Evolutionary conservation across 1,140 invertebrate species (phyloP), one percentile per base, ranked within the genome.

Genomic region (Drosophila tani): DNA sequence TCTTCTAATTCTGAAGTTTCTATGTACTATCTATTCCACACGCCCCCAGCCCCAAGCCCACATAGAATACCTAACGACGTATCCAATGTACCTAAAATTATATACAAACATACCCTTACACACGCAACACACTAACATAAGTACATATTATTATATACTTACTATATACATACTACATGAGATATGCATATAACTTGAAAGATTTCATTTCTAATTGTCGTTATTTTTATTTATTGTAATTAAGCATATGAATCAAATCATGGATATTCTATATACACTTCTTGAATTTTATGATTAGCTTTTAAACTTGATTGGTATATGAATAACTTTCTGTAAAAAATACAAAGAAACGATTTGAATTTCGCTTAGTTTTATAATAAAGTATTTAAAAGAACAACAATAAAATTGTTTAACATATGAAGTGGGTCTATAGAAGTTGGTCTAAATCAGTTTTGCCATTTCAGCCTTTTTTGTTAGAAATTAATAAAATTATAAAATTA

Each of bases 211-310:
- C 70, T 86, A 81, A 82, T 77, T 86, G 71, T 79, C 73, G 74
- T 85, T 90, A 75, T 75, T 81, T 64, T 76, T 86, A 91, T 91
- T 91, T 81, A 91, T 91, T 86, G 68, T 86, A 91, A 70, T 83
- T 91, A 83, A 81, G 73, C 77, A 87, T 77, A 71, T 29, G 63
- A 45, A 62, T 81, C 63, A 74, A 84, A 49, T 58, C 35, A 59
- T 79, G 46, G 47, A 70, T 66, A 46, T 67, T 59, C 35, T 50
- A 43, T 46, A 59, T 53, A 76, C 21, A 77, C 58, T 43, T 73
- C 67, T 50, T 71, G 51, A 50, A 70, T 50, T 71, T 58, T 50
- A 73, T 46, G 19, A 59, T 47, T 59, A 73, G 64, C 65, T 74
- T 79, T 76, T 60, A 80, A 81, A 62, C 56, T 69, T 80, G 55